phyloP scores from a whole-genome alignment of 1,140 invertebrate species.

The Zeugodacus cucurbitae region DNA sequence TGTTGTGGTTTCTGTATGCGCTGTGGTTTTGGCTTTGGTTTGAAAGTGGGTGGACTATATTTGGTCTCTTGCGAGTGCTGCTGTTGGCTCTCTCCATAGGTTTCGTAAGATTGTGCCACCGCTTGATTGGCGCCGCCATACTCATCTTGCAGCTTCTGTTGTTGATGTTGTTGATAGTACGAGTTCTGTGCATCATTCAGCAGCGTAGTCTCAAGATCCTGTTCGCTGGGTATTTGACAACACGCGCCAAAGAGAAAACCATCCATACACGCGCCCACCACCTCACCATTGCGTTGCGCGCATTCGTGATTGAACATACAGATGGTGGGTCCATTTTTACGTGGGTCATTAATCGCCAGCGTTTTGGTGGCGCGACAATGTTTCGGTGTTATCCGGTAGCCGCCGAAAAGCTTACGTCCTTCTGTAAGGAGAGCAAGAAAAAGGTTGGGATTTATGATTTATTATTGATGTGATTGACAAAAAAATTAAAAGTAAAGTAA shows the following conservation, averaged over 20 bases:
- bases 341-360: slow-evolving; percentile 68
- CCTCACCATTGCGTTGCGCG: slow-evolving; percentile 79
- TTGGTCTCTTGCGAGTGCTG: slow-evolving; percentile 23
- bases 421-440: slow-evolving; percentile 63
- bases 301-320: slow-evolving; percentile 97
- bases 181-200: slow-evolving; percentile 63
- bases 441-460: background rate
- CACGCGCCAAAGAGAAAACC: slow-evolving; percentile 89
- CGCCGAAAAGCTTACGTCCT: slow-evolving; percentile 83
- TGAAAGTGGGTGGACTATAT: background rate
- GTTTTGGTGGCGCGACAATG: slow-evolving; percentile 74
- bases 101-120: slow-evolving; percentile 52
- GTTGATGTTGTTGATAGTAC: slow-evolving; percentile 61
- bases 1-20: slow-evolving; percentile 28
- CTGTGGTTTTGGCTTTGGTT: background rate
- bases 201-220: slow-evolving; percentile 59
- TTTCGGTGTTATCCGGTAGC: slow-evolving; percentile 84
- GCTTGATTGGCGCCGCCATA: slow-evolving; percentile 43
- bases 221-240: slow-evolving; percentile 74
- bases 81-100: slow-evolving; percentile 46
- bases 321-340: slow-evolving; percentile 76
- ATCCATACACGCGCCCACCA: slow-evolving; percentile 90
- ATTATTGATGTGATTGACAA: background rate
- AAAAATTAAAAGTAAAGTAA: too few species aligned
- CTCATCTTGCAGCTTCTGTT: slow-evolving; percentile 50